A percentile compares a stretch with the other conserved stretches of the same genome.
These are phyloP conservation scores for Cataglyphis cursor DNA, from an alignment of 2,888 invertebrate genomes.

Conservation along the genomic window DNA sequence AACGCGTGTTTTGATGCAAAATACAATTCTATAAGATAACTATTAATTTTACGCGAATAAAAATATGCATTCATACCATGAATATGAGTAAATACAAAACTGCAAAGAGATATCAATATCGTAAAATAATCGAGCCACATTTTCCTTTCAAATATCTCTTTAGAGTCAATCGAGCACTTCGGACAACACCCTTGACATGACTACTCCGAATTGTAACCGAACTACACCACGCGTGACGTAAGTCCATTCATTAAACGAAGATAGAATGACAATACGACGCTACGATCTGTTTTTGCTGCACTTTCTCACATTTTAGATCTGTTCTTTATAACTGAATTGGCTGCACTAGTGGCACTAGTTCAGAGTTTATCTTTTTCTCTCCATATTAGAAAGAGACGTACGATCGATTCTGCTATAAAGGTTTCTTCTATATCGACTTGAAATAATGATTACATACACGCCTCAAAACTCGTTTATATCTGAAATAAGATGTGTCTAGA, in stretches of 20 bases:
- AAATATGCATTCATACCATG: slow-evolving; percentile 11
- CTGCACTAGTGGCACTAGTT: no score
- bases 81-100: slow-evolving; percentile 5
- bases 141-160: slow-evolving; percentile 1
- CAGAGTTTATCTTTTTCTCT: no score
- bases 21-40: not conserved
- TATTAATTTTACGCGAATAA: not conserved
- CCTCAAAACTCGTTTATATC: no score
- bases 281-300: not conserved
- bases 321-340: no score
- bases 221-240: slow-evolving; percentile 49
- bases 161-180: not conserved
- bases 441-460: no score
- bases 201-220: slow-evolving; percentile 18
- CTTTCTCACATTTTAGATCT: not conserved
- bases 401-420: no score
- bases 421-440: no score
- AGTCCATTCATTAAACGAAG: slow-evolving; percentile 23
- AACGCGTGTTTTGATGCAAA: not conserved
- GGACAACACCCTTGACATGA: slow-evolving; percentile 49
- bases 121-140: slow-evolving; percentile 9
- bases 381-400: no score
- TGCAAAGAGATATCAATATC: slow-evolving; percentile 6
- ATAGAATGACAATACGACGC: slow-evolving; percentile 16
- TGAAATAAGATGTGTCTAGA: no score